A percentile compares a stretch with the other conserved stretches of the same genome.
phyloP scores from a whole-genome alignment of 2,797 vertebrate genomes.

The Darevskia nairensis region DNA sequence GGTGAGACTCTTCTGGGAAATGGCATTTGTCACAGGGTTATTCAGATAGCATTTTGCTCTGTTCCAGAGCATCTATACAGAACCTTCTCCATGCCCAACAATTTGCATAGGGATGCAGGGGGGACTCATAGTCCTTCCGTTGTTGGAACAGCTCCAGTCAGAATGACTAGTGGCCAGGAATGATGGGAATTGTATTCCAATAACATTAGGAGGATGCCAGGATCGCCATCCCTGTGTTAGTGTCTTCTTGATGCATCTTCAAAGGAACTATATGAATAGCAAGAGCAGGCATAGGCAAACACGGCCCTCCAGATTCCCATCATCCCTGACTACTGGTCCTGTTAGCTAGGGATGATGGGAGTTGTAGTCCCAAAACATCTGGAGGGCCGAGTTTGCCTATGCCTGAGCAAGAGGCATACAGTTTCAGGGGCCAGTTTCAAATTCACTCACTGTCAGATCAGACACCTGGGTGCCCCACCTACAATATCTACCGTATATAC shows the following conservation, averaged over 20 bases:
- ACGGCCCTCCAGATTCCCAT: too few relatives aligned
- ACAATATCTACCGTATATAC: neutral
- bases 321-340: too few relatives aligned
- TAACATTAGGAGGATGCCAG: too few relatives aligned
- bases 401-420: too few relatives aligned
- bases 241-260: neutral
- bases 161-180: too few relatives aligned
- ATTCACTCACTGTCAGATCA: neutral
- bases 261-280: conserved; percentile 14
- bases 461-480: rapidly evolving
- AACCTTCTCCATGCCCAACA: conserved; percentile 17
- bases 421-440: neutral
- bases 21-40: neutral
- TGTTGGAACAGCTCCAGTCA: too few relatives aligned
- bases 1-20: neutral
- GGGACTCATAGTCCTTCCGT: too few relatives aligned
- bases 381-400: too few relatives aligned
- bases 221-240: neutral
- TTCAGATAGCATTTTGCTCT: neutral
- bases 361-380: too few relatives aligned
- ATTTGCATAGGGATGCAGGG: neutral
- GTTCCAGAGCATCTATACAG: conserved; percentile 6
- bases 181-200: too few relatives aligned
- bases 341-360: too few relatives aligned
- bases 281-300: neutral